phyloP scores from a whole-genome alignment of 2,797 vertebrate genomes.

The Gallinago stenura region DNA sequence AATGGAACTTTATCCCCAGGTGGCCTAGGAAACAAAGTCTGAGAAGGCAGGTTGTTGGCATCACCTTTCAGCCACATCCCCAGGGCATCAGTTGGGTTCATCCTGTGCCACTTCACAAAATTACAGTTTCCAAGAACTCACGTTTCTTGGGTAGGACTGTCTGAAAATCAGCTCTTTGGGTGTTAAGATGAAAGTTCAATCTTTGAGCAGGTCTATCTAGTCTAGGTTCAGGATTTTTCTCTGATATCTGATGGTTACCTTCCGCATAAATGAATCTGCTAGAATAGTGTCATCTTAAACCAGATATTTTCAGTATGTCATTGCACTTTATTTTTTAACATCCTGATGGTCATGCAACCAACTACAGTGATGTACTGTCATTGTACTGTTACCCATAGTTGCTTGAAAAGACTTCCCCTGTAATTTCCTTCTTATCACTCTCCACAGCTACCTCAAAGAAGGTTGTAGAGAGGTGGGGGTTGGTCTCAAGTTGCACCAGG shows the following conservation, averaged over 20 bases:
- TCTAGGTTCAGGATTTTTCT: not conserved
- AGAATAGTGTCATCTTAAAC: not conserved
- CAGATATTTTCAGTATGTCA: not conserved
- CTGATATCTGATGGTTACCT: not conserved
- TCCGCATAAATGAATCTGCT: not conserved
- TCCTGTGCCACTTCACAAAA: not conserved
- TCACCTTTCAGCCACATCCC: not conserved
- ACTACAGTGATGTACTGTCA: not conserved
- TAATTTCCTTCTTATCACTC: not conserved
- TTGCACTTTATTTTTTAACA: not conserved
- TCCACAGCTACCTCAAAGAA: not conserved
- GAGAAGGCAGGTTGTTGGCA: not conserved
- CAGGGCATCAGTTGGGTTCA: rapidly evolving
- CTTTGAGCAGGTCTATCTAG: not conserved
- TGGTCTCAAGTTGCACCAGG: too few relatives aligned
- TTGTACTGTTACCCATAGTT: not conserved
- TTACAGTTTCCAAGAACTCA: rapidly evolving
- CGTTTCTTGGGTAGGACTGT: not conserved
- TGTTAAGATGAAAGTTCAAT: not conserved
- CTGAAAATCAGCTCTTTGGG: not conserved
- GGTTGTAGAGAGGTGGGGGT: not conserved
- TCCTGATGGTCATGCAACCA: not conserved
- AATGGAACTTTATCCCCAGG: not conserved
- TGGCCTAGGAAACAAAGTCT: not conserved
- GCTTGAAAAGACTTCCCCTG: not conserved